These are phyloP conservation scores for Nasalis larvatus DNA, from an alignment of 2,113 vertebrate genomes.

Conservation along the genomic window DNA sequence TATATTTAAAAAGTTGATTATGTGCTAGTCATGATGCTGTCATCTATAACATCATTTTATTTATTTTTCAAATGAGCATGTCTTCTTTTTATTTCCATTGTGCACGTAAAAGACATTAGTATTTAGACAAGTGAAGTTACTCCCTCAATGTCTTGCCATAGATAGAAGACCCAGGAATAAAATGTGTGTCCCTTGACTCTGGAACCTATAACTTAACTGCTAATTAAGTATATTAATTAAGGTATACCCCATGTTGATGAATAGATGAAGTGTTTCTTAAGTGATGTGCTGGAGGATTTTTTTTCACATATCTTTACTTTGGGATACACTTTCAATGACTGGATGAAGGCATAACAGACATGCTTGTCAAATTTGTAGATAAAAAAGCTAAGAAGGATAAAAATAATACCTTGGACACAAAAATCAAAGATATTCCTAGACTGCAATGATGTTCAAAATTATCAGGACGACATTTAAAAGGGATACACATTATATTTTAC, in stretches of 20 bases:
- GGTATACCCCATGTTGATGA: background rate
- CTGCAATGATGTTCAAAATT: background rate
- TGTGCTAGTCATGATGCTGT: background rate
- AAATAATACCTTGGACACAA: background rate
- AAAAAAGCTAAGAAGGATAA: background rate
- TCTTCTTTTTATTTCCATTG: background rate
- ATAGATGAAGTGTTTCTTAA: conserved; percentile 27
- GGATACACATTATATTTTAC: conserved; percentile 14
- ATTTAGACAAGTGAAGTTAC: background rate
- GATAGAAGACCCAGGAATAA: background rate
- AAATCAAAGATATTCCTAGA: background rate
- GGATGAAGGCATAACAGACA: background rate
- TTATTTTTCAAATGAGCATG: background rate
- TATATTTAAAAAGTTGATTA: background rate
- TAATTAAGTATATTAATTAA: too few species aligned
- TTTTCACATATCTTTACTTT: background rate
- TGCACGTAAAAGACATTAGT: background rate
- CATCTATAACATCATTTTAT: background rate
- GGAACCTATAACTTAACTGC: background rate
- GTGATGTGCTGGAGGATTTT: background rate
- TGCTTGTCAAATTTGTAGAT: background rate
- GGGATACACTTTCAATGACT: background rate
- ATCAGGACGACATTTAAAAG: background rate
- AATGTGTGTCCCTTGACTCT: background rate
- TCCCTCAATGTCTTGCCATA: background rate